Base-by-base conservation (phyloP, 1,140 invertebrate species). In the Stegodyphus mimosarum region DNA sequence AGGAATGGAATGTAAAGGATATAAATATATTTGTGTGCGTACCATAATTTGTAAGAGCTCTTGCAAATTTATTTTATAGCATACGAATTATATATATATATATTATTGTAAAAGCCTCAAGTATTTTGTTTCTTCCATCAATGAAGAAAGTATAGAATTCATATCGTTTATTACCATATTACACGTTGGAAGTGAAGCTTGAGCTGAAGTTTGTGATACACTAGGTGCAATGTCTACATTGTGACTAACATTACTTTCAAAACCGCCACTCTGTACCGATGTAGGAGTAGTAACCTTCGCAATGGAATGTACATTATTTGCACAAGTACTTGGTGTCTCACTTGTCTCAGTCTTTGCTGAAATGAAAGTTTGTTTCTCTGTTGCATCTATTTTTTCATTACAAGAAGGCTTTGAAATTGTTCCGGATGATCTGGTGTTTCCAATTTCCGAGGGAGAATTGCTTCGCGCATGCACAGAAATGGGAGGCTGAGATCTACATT, bases 101-200 rank as follows among this genome's bases (percentile, higher is more conserved):
- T 33, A 33, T 86, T 80, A 95, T 90, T 95, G 94, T 87, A 96
- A 95, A 94, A 96, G 95, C 90, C 96, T 95, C 76, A 98, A 92
- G 92, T 94, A 98, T 89, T 95, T 93, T 90, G 97, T 98, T 90
- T 98, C 97, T 91, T 98, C 95, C 78, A 96, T 93, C 85, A 98
- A 92, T 53, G 96, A 97, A 87, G 94, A 95, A 67, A 98, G 91
- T 0, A 96, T 96, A 2, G 97, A 96, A 70, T 95, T 97, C 94
- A 98, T 95, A 90, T 98, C 96, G 89, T 98, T 97, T 15, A 98
- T 94, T 67, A 98, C 95, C 96, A 98, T 98, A 89, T 98, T 98
- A 33, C 92, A 91, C 33, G 92, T 93, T 81, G 88, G 76, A 51
- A 95, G n/a, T 94, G 95, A 1, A 88, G 87, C 33, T 89, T 49